These are phyloP conservation scores for Cyanoramphus novaezelandiae DNA, from an alignment of 2,113 vertebrate genomes.

Conservation along the genomic window DNA sequence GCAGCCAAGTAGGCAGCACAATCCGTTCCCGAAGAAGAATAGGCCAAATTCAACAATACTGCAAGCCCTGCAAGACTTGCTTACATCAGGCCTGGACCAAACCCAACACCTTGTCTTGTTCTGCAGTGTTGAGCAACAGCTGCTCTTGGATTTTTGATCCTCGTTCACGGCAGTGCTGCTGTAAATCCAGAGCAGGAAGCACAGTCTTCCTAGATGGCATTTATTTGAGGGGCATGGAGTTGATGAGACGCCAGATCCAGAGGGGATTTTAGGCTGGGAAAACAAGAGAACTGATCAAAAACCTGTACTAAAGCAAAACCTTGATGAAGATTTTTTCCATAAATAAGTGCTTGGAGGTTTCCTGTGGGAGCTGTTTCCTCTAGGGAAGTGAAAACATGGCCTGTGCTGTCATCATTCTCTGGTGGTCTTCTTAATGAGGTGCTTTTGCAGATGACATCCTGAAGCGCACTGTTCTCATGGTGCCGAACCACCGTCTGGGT, in stretches of 20 bases:
- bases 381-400: not conserved
- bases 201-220: not conserved
- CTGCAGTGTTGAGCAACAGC: constrained; percentile 2
- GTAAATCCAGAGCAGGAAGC: not conserved
- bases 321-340: not conserved
- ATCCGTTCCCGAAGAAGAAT: constrained; percentile 24
- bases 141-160: constrained; percentile 10
- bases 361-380: not conserved
- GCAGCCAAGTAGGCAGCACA: constrained; percentile 55
- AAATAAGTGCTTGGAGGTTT: not conserved
- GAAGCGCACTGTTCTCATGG: rapidly evolving
- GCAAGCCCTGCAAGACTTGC: constrained; percentile 16
- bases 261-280: not conserved
- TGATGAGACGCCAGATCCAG: not conserved
- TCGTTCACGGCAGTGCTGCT: not conserved
- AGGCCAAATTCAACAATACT: constrained; percentile 62
- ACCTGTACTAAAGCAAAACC: not conserved
- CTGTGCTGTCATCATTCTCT: not conserved
- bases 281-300: not conserved
- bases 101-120: constrained; percentile 23
- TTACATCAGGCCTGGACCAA: constrained; percentile 59
- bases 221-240: not conserved
- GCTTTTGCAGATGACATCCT: not conserved
- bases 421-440: not conserved
- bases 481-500: not conserved